Conservation (phyloP, 1,140 invertebrate genomes). For the Ylistrum balloti region DNA sequence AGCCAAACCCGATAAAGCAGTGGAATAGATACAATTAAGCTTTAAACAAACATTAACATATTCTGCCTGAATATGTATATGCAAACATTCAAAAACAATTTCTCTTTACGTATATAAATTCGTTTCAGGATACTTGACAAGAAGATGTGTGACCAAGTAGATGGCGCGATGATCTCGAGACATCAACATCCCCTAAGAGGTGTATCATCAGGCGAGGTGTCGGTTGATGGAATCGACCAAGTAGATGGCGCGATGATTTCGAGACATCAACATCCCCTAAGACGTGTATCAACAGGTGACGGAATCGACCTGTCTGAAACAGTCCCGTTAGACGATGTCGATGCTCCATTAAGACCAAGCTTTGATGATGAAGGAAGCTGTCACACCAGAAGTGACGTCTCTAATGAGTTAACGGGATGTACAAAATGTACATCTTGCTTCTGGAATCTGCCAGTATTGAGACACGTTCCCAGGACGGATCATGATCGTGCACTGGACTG, state of each 20-base stretch:
- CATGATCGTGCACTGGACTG: not conserved
- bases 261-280: not conserved
- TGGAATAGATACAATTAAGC: no score
- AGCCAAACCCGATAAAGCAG: no score
- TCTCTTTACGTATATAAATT: no score
- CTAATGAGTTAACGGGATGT: not conserved
- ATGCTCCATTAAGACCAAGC: not conserved
- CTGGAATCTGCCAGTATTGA: not conserved
- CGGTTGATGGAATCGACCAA: not conserved
- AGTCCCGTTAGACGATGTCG: no score
- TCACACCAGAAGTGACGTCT: not conserved
- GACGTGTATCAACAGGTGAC: not conserved
- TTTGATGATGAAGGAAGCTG: not conserved
- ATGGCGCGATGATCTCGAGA: not conserved
- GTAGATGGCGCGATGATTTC: not conserved
- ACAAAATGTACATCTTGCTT: not conserved
- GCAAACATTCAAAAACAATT: no score
- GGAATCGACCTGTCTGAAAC: not conserved
- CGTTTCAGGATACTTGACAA: not conserved
- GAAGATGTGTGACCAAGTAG: not conserved
- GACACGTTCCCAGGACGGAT: not conserved
- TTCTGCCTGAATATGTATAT: no score
- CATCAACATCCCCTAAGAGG: not conserved
- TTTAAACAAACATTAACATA: no score
- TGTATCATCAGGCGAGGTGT: not conserved